phyloP scores from a whole-genome alignment of 2,113 vertebrate genomes.

The Paramormyrops kingsleyae region DNA sequence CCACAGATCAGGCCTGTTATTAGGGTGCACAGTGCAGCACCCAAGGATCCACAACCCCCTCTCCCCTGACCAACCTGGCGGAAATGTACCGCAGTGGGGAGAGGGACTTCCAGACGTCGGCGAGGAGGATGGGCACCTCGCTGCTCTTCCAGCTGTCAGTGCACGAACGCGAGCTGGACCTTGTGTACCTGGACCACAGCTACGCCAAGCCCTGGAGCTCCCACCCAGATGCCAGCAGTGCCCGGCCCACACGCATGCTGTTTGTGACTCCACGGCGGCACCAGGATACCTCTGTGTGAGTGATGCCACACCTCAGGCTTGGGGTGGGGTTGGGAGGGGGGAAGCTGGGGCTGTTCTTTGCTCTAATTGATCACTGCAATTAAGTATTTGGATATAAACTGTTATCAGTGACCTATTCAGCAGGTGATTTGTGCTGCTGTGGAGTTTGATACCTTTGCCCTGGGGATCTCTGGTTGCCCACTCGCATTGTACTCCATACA shows the following conservation, averaged over 20 bases:
- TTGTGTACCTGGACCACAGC: constrained; percentile 90
- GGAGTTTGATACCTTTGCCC: not conserved
- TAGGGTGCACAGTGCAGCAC: not conserved
- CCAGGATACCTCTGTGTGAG: constrained; percentile 53
- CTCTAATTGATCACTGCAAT: not conserved
- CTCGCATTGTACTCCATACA: not conserved
- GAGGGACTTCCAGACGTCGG: constrained; percentile 80
- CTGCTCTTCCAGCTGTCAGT: constrained; percentile 85
- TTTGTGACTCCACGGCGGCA: constrained; percentile 81
- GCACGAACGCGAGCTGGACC: constrained; percentile 84
- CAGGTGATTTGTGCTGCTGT: not conserved
- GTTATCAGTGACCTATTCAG: not conserved
- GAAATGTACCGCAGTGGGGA: constrained; percentile 70
- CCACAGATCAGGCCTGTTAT: not conserved
- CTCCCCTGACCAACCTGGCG: constrained; percentile 45
- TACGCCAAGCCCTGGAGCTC: constrained; percentile 96
- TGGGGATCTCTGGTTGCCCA: not conserved
- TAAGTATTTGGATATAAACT: not conserved
- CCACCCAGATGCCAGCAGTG: constrained; percentile 88
- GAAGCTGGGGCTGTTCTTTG: not conserved
- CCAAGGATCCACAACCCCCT: constrained; percentile 25
- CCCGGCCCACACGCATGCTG: constrained; percentile 81
- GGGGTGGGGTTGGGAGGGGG: not conserved
- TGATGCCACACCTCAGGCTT: not conserved
- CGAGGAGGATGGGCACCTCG: constrained; percentile 86